Base-by-base conservation (phyloP, 2,888 invertebrate genomes). In the Leucophora obtusa region DNA sequence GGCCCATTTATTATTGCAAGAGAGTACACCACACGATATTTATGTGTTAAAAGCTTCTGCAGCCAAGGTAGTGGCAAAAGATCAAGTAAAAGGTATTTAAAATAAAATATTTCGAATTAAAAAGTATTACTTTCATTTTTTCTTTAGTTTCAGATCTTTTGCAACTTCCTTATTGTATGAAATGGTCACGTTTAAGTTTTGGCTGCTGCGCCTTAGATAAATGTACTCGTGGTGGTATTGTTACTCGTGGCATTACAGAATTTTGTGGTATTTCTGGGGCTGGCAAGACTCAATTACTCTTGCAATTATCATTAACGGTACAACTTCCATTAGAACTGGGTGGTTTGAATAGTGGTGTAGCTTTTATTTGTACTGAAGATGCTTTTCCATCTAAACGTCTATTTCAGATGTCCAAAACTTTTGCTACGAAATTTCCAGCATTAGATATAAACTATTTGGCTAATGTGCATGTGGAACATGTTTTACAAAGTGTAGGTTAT, bases 201-300 rank as follows among this genome's bases (percentile, higher is more conserved):
- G 94, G 94, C 4, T 94, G 94, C 85, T 66, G 87, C 2, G 87
- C 90, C 7, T 88, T 95, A 35, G 94, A 95, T 87, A 85, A 86
- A 47, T 89, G 92, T 80, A 90, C 94, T 1, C 89, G 90, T 82
- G 95, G 95, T 24, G 95, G 96, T 14, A 90, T 96, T 63, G 90
- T 93, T 4, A 90, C 91, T 9, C 91, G 92, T 79, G 94, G 95
- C 7, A 93, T 96, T 60, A 94, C 94, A 9, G 95, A 96, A 90
- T 91, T 96, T 84, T 92, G 92, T 85, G 96, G 96, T 0, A 92
- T 93, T 85, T 93, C 94, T 85, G 94, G 94, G 1, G 92, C 92
- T 80, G 96, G 96, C 2, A 96, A 96, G 90, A 95, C 95, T 0
- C 96, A 96, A 86, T 85, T 95, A 14, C 93, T 94, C 83, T 88